Evolutionary conservation across 2,113 vertebrate species (phyloP).

Genomic region (Cathartes aura): DNA sequence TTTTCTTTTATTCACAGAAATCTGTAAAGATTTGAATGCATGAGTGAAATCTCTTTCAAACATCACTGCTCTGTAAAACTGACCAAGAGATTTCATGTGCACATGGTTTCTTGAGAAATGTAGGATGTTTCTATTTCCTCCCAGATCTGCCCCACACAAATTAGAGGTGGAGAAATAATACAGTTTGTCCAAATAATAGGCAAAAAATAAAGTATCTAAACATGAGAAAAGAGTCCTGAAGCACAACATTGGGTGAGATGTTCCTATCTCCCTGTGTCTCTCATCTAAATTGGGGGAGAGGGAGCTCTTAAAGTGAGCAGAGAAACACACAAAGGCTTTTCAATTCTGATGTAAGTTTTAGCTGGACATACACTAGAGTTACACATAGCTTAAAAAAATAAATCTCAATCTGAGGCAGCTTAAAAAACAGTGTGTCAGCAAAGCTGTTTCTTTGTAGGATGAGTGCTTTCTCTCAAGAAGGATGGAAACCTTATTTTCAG

Average conservation of each 20-base stretch:
- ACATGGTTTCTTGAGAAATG: background rate
- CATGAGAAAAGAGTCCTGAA: background rate
- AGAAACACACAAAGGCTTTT: background rate
- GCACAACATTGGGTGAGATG: background rate
- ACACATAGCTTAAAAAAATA: background rate
- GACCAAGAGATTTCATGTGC: background rate
- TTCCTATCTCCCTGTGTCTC: background rate
- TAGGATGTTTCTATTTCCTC: background rate
- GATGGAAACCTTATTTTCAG: background rate
- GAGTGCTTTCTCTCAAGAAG: background rate
- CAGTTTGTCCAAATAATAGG: background rate
- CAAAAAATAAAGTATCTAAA: background rate
- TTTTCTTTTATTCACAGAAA: background rate
- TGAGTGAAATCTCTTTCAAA: background rate
- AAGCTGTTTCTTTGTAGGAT: background rate
- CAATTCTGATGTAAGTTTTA: background rate
- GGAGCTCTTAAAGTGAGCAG: fast-evolving
- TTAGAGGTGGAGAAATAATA: background rate
- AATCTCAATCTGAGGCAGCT: background rate
- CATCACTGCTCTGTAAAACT: background rate
- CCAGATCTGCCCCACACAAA: background rate
- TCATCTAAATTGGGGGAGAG: background rate
- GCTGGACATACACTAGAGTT: background rate
- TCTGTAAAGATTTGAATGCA: background rate
- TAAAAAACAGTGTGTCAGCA: background rate